These are phyloP conservation scores for Geotrypetes seraphini DNA, from an alignment of 2,797 vertebrate species.

Conservation along the genomic window DNA sequence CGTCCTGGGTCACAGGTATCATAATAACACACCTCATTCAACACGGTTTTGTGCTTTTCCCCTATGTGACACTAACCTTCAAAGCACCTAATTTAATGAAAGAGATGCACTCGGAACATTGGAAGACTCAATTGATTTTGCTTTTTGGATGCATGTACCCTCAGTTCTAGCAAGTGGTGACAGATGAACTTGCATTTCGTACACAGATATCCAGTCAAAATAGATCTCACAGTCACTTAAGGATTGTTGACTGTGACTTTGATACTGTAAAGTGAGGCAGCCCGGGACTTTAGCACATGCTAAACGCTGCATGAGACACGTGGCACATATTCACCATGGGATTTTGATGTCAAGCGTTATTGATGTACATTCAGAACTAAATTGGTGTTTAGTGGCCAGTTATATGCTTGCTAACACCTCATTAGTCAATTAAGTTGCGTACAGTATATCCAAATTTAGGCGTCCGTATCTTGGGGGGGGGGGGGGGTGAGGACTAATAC, in stretches of 20 bases:
- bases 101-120: neutral
- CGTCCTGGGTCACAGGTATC: neutral
- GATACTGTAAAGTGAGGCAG: neutral
- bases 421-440: no score
- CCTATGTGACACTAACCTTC: neutral
- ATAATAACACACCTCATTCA: neutral
- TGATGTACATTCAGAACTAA: no score
- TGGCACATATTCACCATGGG: no score
- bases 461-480: no score
- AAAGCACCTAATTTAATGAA: slow-evolving; percentile 3
- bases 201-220: neutral
- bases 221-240: slow-evolving; percentile 1
- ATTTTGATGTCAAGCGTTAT: no score
- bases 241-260: neutral
- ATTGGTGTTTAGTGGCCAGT: no score
- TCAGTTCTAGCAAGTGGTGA: slow-evolving; percentile 1
- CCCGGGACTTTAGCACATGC: no score
- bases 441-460: no score
- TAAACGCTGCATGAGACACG: no score
- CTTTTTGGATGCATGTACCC: no score
- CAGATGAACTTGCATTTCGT: neutral
- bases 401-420: no score
- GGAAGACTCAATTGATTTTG: slow-evolving; percentile 5
- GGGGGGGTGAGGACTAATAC: no score
- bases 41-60: neutral